Evolutionary conservation across 2,797 vertebrate species (phyloP), one percentile per base, ranked within the genome.

Genomic region (Sebastes hopkinsi): DNA sequence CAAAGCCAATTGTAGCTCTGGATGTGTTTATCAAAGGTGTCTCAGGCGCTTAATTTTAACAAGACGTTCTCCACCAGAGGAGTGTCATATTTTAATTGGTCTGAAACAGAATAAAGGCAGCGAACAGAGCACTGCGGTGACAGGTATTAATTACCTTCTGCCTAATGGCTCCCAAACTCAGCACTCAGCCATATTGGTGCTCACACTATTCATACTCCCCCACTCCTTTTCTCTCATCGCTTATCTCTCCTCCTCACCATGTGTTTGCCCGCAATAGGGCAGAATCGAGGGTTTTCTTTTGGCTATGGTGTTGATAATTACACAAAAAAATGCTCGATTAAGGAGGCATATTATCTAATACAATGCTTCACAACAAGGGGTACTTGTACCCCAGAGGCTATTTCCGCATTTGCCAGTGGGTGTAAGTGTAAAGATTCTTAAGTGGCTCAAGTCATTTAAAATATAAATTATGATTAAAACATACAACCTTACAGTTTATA

Each of bases 1-100:
- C 94, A 91, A 79, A 91, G 86, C 84, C 92, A 91, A 93, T 92
- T 88, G 90, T 84, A 84, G 81, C 86, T 77, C 77, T 86, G 88
- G 84, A 87, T 81, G 90, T 93, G 94, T 92, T 94, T 91, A 94
- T 93, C 89, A 90, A 88, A 94, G 88, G 91, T 94, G 92, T 95
- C 91, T 85, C 72, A 65, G 85, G 77, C 80, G 86, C 89, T 92
- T 92, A 89, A 93, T 94, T 94, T 94, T 91, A 95, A 94, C 92
- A 90, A 93, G 92, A 83, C 87, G 72, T 84, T 84, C 87, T 89
- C 79, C 85, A 83, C 70, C 61, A 70, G 83, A 90, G 90, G 84
- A 92, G 92, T 94, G 93, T 94, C 93, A 94, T 86, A 84, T 94
- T 95, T 93, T 95, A 94, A 94, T 94, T 94, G 93, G 90, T 82